These are phyloP conservation scores for Magallana gigas DNA, from an alignment of 1,140 invertebrate species.

Conservation along the genomic window DNA sequence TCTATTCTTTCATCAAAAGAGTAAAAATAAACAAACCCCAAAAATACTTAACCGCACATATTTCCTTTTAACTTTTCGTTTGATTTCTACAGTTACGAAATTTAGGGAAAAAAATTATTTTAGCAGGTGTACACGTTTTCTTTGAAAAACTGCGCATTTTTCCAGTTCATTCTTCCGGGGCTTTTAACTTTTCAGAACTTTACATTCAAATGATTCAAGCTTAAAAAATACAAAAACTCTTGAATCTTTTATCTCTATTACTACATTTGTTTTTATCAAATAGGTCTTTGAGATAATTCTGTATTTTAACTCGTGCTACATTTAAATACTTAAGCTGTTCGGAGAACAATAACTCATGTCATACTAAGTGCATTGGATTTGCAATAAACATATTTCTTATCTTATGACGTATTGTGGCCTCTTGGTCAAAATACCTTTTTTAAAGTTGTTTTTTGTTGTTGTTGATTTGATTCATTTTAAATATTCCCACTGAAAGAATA, in stretches of 20 bases:
- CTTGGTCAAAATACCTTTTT: too few relatives aligned
- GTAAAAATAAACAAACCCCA: not conserved
- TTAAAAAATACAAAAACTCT: not conserved
- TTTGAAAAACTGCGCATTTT: not conserved
- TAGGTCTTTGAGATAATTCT: not conserved
- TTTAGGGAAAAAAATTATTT: not conserved
- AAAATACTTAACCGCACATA: not conserved
- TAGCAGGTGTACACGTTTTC: slow-evolving; percentile 8
- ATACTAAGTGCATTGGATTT: too few relatives aligned
- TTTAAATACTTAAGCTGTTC: not conserved
- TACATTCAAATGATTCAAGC: not conserved
- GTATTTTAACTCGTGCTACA: not conserved
- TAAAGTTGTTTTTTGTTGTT: too few relatives aligned
- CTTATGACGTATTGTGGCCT: too few relatives aligned
- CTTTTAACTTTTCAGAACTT: not conserved
- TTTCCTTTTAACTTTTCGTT: slow-evolving; percentile 27
- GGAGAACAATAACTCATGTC: not conserved
- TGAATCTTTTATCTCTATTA: not conserved
- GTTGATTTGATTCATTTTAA: too few relatives aligned
- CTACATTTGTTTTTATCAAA: slow-evolving; percentile 28
- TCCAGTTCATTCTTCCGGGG: not conserved
- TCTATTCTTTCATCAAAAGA: slow-evolving; percentile 12
- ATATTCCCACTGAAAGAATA: too few relatives aligned
- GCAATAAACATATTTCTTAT: too few relatives aligned
- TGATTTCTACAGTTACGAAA: not conserved